Conservation (phyloP, 2,797 vertebrate genomes). For the Vipera ursinii region DNA sequence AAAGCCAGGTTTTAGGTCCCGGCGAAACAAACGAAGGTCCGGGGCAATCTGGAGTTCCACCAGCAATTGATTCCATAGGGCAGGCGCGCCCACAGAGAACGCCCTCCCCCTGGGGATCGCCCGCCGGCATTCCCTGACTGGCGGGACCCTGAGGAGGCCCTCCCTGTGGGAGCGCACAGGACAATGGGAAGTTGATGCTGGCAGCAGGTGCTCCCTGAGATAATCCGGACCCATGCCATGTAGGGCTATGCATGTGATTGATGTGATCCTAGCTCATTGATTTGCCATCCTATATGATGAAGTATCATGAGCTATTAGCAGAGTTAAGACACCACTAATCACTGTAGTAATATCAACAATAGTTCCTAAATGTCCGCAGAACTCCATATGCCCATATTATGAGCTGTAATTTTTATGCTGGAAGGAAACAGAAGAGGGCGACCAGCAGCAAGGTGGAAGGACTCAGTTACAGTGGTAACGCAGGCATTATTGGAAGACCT, state of each 20-base stretch:
- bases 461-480: background rate
- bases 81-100: no score
- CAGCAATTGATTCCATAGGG: no score
- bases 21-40: no score
- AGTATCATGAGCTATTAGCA: background rate
- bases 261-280: background rate
- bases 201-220: no score
- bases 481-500: background rate
- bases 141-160: no score
- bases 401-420: background rate
- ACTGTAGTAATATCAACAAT: background rate
- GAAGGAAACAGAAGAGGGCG: background rate
- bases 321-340: background rate
- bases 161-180: no score
- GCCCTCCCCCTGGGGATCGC: no score
- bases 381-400: background rate
- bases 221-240: no score
- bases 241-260: background rate
- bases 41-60: no score
- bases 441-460: background rate
- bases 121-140: no score
- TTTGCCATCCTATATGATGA: background rate
- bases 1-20: no score
- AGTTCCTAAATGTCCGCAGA: background rate
- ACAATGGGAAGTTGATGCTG: no score